These are phyloP conservation scores for Deroptyus accipitrinus DNA, from an alignment of 2,113 vertebrate genomes.

Conservation along the genomic window DNA sequence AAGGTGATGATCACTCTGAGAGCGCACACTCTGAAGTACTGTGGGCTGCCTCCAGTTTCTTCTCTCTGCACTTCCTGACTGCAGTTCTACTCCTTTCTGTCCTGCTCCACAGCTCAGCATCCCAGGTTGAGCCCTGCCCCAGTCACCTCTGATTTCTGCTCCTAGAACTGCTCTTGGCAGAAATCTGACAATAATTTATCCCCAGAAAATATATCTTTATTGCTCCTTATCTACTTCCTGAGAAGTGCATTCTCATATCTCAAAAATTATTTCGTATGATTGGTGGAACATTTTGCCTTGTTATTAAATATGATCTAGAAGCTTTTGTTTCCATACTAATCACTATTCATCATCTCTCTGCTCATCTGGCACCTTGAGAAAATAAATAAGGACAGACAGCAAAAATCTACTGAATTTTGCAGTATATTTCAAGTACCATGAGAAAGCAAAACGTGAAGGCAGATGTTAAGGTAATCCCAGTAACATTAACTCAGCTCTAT, in stretches of 20 bases:
- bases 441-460: background rate
- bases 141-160: accelerated
- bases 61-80: background rate
- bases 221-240: background rate
- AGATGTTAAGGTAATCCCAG: background rate
- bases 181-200: background rate
- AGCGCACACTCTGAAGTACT: background rate
- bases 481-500: background rate
- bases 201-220: background rate
- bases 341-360: background rate
- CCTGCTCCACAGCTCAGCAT: background rate
- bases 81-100: background rate
- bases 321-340: background rate
- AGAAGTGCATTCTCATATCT: background rate
- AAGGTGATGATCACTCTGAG: background rate
- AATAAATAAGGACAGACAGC: background rate
- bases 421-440: background rate
- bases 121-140: background rate
- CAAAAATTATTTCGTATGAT: background rate
- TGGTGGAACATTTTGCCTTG: background rate
- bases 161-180: background rate
- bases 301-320: background rate
- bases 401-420: background rate
- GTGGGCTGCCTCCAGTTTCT: background rate
- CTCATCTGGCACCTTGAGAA: background rate